Evolutionary conservation across 1,140 invertebrate genomes (phyloP), one percentile per base, ranked within the genome.

Genomic region (Conopomorpha cramerella): DNA sequence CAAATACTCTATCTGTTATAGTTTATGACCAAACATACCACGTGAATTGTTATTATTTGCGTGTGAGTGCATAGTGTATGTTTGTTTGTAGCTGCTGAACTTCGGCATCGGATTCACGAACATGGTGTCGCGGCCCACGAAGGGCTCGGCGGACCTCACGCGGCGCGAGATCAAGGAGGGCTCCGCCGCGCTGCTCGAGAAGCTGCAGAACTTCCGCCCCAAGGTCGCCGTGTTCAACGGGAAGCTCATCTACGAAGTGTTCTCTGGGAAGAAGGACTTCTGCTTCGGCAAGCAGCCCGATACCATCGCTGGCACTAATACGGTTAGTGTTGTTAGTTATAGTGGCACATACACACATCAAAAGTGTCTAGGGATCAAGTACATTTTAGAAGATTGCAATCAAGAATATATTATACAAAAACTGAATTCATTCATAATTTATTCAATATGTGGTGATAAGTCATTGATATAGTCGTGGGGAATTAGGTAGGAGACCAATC

Each of bases 141-240:
- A 95, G 80, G 95, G 95, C 38, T 96, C 93, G 61, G 93, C 93
- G 8, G 95, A 98, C 83, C 81, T 98, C 26, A 96, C 93, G 30
- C 85, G 94, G 55, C 92, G 95, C 72, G 96, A 99, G 84, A 97
- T 98, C 51, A 95, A 96, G 79, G 93, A 97, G 82, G 95, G 95
- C 51, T 93, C 91, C 51, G 87, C 90, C 66, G 87, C 95, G 53
- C 74, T 98, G 39, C 80, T 92, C 41, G 92, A 96, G 66, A 99
- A 98, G 76, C 78, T 99, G 41, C 85, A 89, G 71, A 90, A 90
- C 52, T 98, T 90, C 80, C 87, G 89, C 56, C 96, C 95, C 36
- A 97, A 98, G 82, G 95, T 98, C 56, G 95, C 94, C 25, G 95
- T 97, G 13, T 99, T 98, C 67, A 99, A 99, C 83, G 95, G 95